These are phyloP conservation scores for Aspidiotus rigidus DNA, from an alignment of 2,888 invertebrate genomes.

Conservation along the genomic window DNA sequence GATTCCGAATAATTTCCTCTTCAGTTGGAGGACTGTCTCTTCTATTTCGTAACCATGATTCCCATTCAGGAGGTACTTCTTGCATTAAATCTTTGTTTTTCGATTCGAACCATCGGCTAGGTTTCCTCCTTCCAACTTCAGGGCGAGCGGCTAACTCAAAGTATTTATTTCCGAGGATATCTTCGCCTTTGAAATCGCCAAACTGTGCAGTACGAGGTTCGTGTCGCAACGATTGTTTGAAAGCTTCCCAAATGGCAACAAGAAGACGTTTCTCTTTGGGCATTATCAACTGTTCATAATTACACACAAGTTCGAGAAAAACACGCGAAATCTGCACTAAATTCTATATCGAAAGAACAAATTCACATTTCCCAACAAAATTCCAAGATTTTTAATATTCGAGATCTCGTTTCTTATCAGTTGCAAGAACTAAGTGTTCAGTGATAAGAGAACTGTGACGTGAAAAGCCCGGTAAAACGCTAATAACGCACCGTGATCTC, in stretches of 20 bases:
- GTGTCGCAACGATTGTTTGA: conserved; percentile 54
- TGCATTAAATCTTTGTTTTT: conserved; percentile 51
- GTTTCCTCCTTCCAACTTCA: conserved; percentile 52
- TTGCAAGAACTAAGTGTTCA: no score
- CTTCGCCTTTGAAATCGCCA: conserved; percentile 57
- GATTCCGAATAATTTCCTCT: conserved; percentile 62
- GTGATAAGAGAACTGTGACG: no score
- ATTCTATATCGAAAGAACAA: no score
- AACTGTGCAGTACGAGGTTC: conserved; percentile 41
- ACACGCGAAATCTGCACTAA: no score
- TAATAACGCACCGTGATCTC: no score
- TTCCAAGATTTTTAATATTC: no score
- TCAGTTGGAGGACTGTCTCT: conserved; percentile 58
- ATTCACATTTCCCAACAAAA: no score
- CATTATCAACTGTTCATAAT: no score
- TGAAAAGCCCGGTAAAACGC: no score
- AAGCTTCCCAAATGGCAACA: conserved; percentile 46
- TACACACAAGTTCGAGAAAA: no score
- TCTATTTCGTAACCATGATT: conserved; percentile 68
- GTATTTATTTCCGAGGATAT: conserved; percentile 73
- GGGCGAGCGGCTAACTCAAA: conserved; percentile 66
- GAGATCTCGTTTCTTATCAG: no score
- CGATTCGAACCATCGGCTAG: conserved; percentile 37
- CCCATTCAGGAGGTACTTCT: conserved; percentile 78
- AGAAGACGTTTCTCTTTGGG: no score